Conservation (phyloP, 2,888 invertebrate species). For the Erebia aethiops region DNA sequence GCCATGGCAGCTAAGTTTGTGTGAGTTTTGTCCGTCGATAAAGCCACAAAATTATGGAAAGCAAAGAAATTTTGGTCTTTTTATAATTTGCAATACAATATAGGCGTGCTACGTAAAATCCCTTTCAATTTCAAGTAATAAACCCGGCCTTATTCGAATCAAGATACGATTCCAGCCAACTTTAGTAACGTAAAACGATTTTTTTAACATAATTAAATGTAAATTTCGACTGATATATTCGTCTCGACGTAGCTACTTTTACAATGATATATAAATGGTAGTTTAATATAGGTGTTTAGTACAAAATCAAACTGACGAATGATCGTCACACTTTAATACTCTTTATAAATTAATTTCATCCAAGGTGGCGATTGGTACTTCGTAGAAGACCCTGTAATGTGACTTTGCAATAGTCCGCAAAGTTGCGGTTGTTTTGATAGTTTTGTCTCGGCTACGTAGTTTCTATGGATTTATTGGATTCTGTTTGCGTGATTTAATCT, state of each 20-base stretch:
- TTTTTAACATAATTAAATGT: constrained; percentile 58
- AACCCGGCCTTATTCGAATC: constrained; percentile 71
- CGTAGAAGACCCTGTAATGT: constrained; percentile 7
- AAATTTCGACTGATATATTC: constrained; percentile 80
- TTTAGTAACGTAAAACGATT: constrained; percentile 52
- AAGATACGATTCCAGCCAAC: constrained; percentile 76
- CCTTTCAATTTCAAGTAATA: constrained; percentile 30
- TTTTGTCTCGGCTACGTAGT: neutral
- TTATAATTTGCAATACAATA: constrained; percentile 30
- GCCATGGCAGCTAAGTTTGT: constrained; percentile 15
- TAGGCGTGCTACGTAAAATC: constrained; percentile 28
- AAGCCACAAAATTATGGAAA: constrained; percentile 15
- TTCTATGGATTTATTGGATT: neutral
- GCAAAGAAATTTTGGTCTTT: constrained; percentile 19
- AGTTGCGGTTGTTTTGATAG: neutral
- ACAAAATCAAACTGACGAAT: constrained; percentile 61
- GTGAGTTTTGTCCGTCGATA: constrained; percentile 7
- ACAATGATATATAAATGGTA: constrained; percentile 73
- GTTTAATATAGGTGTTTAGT: constrained; percentile 78
- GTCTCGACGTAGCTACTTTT: constrained; percentile 74
- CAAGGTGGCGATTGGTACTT: neutral
- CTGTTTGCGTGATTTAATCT: neutral
- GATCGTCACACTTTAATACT: constrained; percentile 44
- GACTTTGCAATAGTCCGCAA: constrained; percentile 11
- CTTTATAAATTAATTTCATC: constrained; percentile 31